Evolutionary conservation across 2,113 vertebrate genomes (phyloP), one percentile per base, ranked within the genome.

Genomic region (Chionomys nivalis): DNA sequence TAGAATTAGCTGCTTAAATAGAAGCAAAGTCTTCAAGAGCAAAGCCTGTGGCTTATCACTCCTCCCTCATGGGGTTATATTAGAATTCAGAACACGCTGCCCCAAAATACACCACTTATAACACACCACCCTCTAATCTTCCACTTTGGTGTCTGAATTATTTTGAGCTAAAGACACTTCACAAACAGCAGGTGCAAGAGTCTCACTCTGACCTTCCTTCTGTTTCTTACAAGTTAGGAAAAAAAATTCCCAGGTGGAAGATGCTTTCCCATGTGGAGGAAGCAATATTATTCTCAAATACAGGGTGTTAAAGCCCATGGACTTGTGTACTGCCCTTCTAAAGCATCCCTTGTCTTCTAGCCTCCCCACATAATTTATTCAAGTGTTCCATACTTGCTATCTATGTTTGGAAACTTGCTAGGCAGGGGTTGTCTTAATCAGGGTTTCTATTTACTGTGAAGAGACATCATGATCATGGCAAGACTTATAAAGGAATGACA

Each of bases 321-420:
- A 55, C 47, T 66, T 78, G 6, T 68, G n/a, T 28, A 31, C 16
- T 79, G 21, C n/a, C 7, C 19, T 44, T 77, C 28, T 65, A 19
- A 79, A 72, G 14, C 70, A 36, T 16, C 26, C 63, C 21, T 75
- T 21, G 19, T 55, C 33, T 61, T 85, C 28, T 19, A 73, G 14
- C 23, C 31, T 79, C 10, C 3, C 26, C 12, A n/a, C 2, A 47
- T 66, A 8, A 31, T 73, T 90, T 90, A n/a, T 14, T 13, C 23
- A 39, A 68, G 10, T 11, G 7, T 58, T 86, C 92, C 33, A 7
- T 12, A 36, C n/a, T 52, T 1, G 0, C 5, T 68, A 14, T 58
- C 91, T 28, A 39, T 87, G 72, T 58, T 97, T 82, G 23, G 87
- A 42, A 93, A 93, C 66, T 86, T 73, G 14, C 47, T 87, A 23